Evolutionary conservation across 2,888 invertebrate genomes (phyloP).

Genomic region (Cremastobaeus sp.): DNA sequence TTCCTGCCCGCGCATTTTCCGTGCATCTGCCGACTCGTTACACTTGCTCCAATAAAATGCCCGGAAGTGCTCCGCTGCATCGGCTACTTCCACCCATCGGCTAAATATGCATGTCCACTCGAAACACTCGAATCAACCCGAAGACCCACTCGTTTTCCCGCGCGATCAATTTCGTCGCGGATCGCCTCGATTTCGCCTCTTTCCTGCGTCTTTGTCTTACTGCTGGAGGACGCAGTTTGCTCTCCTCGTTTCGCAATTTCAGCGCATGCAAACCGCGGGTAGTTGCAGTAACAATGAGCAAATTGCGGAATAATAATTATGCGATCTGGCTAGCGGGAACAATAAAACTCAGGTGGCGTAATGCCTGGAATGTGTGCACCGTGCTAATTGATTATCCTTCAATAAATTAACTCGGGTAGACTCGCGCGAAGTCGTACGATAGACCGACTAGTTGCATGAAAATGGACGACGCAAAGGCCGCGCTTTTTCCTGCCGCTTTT

Average conservation of each 20-base stretch:
- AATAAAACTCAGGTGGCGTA: conserved; percentile 15
- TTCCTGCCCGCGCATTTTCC: conserved; percentile 35
- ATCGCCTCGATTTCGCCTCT: no score
- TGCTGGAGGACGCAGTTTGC: no score
- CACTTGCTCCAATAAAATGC: conserved; percentile 1
- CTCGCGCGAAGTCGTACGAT: neutral
- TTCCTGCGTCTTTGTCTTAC: no score
- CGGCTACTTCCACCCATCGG: no score
- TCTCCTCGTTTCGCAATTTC: no score
- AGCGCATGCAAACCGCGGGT: no score
- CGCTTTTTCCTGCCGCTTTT: conserved; percentile 1
- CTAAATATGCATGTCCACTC: no score
- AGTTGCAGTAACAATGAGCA: neutral
- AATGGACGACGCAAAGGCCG: conserved; percentile 4
- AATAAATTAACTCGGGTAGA: neutral
- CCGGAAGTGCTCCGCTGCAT: conserved; percentile 4
- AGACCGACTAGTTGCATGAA: neutral
- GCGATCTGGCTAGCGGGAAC: conserved; percentile 6
- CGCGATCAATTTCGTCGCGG: no score
- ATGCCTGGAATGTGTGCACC: neutral
- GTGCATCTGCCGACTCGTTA: conserved; percentile 9
- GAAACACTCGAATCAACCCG: no score
- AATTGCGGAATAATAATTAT: conserved; percentile 6
- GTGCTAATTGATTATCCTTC: conserved; percentile 17
- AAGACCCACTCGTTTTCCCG: no score